phyloP scores from a whole-genome alignment of 2,888 invertebrate genomes.

The Lysandra bellargus region DNA sequence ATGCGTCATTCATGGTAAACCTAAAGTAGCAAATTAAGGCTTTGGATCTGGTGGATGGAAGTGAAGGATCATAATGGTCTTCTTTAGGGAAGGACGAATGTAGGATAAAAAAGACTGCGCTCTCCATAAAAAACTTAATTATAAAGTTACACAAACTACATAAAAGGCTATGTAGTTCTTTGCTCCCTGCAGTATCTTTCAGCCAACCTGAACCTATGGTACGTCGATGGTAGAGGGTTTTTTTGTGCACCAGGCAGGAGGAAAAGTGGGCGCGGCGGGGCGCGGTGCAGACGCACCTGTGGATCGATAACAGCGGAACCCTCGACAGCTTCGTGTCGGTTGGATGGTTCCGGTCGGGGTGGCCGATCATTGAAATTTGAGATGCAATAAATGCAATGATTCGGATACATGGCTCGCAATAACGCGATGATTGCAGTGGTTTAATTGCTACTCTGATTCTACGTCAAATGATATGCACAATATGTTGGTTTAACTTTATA shows the following conservation, averaged over 20 bases:
- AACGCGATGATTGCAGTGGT: background rate
- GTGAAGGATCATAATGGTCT: too few species aligned
- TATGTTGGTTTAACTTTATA: too few species aligned
- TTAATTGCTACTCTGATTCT: background rate
- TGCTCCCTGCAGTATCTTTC: too few species aligned
- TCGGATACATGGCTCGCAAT: constrained; percentile 8
- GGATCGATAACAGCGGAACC: constrained; percentile 45
- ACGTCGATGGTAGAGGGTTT: constrained; percentile 16
- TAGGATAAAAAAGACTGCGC: too few species aligned
- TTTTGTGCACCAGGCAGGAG: constrained; percentile 33
- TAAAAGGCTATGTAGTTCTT: too few species aligned
- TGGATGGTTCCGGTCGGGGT: background rate
- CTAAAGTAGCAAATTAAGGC: too few species aligned
- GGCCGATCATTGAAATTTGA: background rate
- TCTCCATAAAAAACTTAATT: too few species aligned
- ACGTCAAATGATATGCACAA: too few species aligned
- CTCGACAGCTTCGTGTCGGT: background rate
- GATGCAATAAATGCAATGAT: constrained; percentile 2
- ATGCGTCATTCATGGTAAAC: too few species aligned
- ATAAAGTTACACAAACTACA: too few species aligned
- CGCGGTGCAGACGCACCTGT: constrained; percentile 48
- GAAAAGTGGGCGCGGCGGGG: constrained; percentile 38
- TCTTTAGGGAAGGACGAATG: too few species aligned
- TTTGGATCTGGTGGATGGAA: too few species aligned
- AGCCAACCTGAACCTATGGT: background rate